phyloP scores from a whole-genome alignment of 2,888 invertebrate genomes.

The Cosmorhoe ocellata region DNA sequence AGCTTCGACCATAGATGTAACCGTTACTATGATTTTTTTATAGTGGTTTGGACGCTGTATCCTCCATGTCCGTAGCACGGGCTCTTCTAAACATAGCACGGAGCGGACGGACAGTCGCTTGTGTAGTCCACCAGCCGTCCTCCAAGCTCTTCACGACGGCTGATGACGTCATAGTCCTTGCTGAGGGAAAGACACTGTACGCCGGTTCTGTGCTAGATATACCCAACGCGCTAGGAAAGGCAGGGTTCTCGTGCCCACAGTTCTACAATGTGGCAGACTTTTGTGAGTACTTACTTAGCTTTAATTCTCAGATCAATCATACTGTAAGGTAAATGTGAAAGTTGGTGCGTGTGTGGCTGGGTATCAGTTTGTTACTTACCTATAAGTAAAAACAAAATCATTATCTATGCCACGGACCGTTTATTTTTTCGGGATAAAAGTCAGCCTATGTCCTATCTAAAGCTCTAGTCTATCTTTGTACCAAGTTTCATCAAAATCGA shows the following conservation, averaged over 20 bases:
- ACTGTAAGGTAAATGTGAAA: no score
- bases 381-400: no score
- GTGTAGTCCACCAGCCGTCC: constrained; percentile 91
- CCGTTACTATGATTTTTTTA: constrained; percentile 30
- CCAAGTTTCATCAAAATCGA: no score
- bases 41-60: constrained; percentile 84
- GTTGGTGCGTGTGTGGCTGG: no score
- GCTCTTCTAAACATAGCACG: constrained; percentile 84
- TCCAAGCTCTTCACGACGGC: constrained; percentile 88
- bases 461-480: no score
- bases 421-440: no score
- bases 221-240: constrained; percentile 81
- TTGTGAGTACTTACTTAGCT: constrained; percentile 70
- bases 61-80: constrained; percentile 85
- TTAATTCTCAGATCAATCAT: no score
- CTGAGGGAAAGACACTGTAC: constrained; percentile 86
- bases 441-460: no score
- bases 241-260: constrained; percentile 86
- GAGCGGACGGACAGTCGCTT: constrained; percentile 86
- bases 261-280: constrained; percentile 92
- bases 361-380: no score
- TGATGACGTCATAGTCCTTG: constrained; percentile 87
- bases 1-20: no score
- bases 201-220: constrained; percentile 84
- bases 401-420: no score